phyloP scores from a whole-genome alignment of 2,888 invertebrate genomes.

The Iphiclides podalirius region DNA sequence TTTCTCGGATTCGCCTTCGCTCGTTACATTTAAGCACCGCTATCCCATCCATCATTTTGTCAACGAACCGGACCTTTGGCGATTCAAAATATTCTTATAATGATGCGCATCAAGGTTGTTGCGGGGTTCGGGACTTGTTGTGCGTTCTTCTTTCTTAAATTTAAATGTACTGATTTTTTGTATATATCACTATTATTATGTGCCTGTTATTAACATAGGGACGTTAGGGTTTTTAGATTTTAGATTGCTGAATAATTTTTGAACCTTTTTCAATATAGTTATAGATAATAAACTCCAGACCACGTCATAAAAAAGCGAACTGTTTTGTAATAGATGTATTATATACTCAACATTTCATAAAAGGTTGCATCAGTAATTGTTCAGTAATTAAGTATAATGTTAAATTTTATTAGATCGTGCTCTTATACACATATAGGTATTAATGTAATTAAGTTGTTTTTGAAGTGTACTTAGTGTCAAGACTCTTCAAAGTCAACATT shows the following conservation, averaged over 20 bases:
- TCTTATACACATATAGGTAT: no score
- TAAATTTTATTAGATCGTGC: no score
- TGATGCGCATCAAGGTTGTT: slow-evolving; percentile 1
- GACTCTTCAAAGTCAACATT: neutral
- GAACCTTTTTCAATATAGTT: no score
- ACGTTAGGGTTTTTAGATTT: neutral
- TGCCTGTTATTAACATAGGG: no score
- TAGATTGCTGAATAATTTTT: neutral
- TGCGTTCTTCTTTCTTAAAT: neutral
- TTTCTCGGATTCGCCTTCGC: slow-evolving; percentile 52
- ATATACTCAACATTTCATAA: no score
- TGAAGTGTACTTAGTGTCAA: neutral
- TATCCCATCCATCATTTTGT: slow-evolving; percentile 66
- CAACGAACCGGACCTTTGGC: slow-evolving; percentile 49
- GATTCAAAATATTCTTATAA: slow-evolving; percentile 17
- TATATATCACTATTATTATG: neutral
- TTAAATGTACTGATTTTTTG: neutral
- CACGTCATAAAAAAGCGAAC: no score
- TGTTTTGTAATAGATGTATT: no score
- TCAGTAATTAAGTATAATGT: no score
- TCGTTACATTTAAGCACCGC: slow-evolving; percentile 60
- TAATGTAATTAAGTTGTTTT: neutral
- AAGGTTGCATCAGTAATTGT: no score
- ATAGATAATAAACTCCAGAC: no score
- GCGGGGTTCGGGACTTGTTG: neutral